Conservation (phyloP, 2,113 vertebrate species). For the Tor tambroides region DNA sequence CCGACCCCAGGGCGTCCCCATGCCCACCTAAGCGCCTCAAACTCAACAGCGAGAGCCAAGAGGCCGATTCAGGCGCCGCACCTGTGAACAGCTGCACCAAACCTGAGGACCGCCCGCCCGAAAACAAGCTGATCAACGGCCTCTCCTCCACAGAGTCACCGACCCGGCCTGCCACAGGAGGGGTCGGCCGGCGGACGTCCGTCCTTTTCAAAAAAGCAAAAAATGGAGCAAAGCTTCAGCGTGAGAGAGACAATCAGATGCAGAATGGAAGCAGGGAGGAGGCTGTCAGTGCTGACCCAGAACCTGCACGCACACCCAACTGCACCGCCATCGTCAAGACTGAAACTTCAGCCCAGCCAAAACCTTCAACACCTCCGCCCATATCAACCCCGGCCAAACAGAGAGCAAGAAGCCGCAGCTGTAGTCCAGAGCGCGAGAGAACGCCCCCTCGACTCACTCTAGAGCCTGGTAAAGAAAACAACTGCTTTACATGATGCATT, state of each 20-base stretch:
- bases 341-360: constrained; percentile 55
- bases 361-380: constrained; percentile 68
- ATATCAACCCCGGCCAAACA: constrained; percentile 58
- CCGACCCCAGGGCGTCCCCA: constrained; percentile 77
- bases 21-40: constrained; percentile 80
- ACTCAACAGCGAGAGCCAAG: constrained; percentile 75
- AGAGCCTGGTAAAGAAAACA: constrained; percentile 79
- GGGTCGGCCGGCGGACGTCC: constrained; percentile 88
- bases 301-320: constrained; percentile 56
- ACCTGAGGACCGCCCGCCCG: constrained; percentile 66
- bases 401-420: constrained; percentile 63
- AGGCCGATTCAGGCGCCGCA: constrained; percentile 65
- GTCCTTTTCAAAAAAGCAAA: constrained; percentile 94
- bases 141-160: constrained; percentile 68
- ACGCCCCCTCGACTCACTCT: constrained; percentile 70
- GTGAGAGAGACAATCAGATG: constrained; percentile 78
- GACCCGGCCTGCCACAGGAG: constrained; percentile 60
- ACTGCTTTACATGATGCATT: neutral
- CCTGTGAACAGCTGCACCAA: constrained; percentile 65
- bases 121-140: constrained; percentile 74
- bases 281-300: constrained; percentile 57
- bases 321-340: constrained; percentile 66
- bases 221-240: constrained; percentile 87
- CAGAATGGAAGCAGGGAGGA: constrained; percentile 80
- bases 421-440: constrained; percentile 78